phyloP scores from a whole-genome alignment of 2,797 vertebrate genomes.

The Intellagama lesueurii region DNA sequence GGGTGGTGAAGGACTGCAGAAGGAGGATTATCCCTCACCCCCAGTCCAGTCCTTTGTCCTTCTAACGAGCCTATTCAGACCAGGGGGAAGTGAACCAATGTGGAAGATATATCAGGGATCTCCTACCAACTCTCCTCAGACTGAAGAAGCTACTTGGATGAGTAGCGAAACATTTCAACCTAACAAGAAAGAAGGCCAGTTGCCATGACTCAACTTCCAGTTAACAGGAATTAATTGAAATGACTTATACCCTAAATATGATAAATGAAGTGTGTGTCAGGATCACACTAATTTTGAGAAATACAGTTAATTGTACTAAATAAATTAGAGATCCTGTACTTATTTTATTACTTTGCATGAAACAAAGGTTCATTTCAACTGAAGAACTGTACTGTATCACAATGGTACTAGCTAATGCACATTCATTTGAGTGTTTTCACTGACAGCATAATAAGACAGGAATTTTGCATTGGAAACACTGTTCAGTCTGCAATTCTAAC shows the following conservation, averaged over 20 bases:
- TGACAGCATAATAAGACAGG: background rate
- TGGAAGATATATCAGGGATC: too few species aligned
- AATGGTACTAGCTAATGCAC: rapidly evolving
- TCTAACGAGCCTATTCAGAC: too few species aligned
- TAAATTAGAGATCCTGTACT: slow-evolving; percentile 3
- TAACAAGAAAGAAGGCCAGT: too few species aligned
- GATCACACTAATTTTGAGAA: slow-evolving; percentile 1
- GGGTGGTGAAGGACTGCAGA: too few species aligned
- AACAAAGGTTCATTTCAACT: background rate
- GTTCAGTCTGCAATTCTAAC: too few species aligned
- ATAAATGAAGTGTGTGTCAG: slow-evolving; percentile 23
- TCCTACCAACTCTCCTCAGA: too few species aligned
- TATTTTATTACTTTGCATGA: slow-evolving; percentile 2
- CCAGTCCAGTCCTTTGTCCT: too few species aligned
- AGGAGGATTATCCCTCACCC: too few species aligned
- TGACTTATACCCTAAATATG: slow-evolving; percentile 5
- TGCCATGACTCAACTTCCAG: too few species aligned
- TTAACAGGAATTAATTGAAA: slow-evolving; percentile 15
- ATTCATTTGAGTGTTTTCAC: rapidly evolving
- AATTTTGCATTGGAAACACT: background rate
- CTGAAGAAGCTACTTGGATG: too few species aligned
- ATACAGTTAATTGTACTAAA: slow-evolving; percentile 33
- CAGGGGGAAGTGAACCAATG: too few species aligned
- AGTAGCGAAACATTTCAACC: too few species aligned
- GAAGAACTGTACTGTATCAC: slow-evolving; percentile 8